phyloP scores from a whole-genome alignment of 2,113 vertebrate species.

The Epinephelus moara region DNA sequence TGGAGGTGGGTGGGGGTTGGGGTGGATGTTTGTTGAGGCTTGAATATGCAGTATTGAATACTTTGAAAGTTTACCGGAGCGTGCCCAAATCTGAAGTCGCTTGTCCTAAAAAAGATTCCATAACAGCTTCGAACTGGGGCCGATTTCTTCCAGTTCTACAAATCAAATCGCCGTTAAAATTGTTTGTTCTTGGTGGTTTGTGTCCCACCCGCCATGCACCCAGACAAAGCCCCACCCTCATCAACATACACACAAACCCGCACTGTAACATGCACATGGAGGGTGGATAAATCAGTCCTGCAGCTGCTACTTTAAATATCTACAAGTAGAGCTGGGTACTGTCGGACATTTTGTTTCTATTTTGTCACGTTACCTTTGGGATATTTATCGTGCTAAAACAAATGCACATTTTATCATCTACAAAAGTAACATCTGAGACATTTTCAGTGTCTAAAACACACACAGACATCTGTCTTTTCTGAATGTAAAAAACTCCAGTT shows the following conservation, averaged over 20 bases:
- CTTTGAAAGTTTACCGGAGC: slow-evolving; percentile 80
- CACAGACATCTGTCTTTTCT: neutral
- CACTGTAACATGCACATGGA: slow-evolving; percentile 26
- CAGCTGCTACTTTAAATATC: neutral
- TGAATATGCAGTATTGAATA: slow-evolving; percentile 64
- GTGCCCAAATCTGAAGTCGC: slow-evolving; percentile 75
- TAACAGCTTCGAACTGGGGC: slow-evolving; percentile 86
- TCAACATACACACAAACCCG: slow-evolving; percentile 41
- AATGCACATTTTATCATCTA: neutral
- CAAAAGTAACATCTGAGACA: neutral
- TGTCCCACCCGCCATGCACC: slow-evolving; percentile 48
- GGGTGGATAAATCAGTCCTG: neutral
- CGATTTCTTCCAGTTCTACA: slow-evolving; percentile 86
- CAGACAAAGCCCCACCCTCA: slow-evolving; percentile 26
- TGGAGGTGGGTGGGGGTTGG: neutral
- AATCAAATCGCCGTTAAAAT: slow-evolving; percentile 86
- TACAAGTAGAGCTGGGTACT: slow-evolving; percentile 48
- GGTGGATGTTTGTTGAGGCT: slow-evolving; percentile 36
- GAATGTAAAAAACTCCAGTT: neutral
- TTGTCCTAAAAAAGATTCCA: slow-evolving; percentile 89
- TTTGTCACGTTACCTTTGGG: neutral
- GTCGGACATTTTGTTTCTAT: neutral
- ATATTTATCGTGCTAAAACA: neutral
- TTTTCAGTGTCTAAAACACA: neutral
- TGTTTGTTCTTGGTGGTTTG: slow-evolving; percentile 74